phyloP scores from a whole-genome alignment of 2,113 vertebrate species.

The Nasalis larvatus region DNA sequence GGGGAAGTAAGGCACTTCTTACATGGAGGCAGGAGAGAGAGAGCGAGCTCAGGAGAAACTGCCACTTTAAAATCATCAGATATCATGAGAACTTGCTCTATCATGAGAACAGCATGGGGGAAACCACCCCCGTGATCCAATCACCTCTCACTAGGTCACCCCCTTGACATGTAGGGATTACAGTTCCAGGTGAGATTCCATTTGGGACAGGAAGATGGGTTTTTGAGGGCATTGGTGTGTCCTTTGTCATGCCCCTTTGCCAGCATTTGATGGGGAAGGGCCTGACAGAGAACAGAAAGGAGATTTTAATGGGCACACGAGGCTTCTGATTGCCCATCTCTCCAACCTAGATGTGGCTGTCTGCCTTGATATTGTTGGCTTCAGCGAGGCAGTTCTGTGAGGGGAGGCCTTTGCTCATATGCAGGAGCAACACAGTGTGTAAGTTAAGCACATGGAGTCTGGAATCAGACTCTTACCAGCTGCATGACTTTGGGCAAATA shows the following conservation, averaged over 20 bases:
- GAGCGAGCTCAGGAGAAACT: too few species aligned
- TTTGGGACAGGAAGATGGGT: neutral
- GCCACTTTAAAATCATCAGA: too few species aligned
- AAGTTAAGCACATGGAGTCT: neutral
- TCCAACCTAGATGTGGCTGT: neutral
- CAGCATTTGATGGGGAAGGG: neutral
- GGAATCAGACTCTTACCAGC: neutral
- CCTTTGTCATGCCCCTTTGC: neutral
- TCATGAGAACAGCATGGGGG: too few species aligned
- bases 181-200: too few species aligned
- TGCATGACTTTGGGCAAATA: neutral
- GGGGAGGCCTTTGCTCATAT: too few species aligned
- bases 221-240: neutral
- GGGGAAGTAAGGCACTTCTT: too few species aligned
- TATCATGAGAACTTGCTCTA: too few species aligned
- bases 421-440: accelerated
- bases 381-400: neutral
- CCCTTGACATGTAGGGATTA: too few species aligned
- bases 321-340: neutral
- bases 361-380: neutral
- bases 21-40: too few species aligned
- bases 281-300: neutral
- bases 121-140: too few species aligned
- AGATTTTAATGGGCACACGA: neutral
- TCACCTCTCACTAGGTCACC: too few species aligned